Base-by-base conservation (phyloP, 2,797 vertebrate genomes). In the Parambassis ranga region DNA sequence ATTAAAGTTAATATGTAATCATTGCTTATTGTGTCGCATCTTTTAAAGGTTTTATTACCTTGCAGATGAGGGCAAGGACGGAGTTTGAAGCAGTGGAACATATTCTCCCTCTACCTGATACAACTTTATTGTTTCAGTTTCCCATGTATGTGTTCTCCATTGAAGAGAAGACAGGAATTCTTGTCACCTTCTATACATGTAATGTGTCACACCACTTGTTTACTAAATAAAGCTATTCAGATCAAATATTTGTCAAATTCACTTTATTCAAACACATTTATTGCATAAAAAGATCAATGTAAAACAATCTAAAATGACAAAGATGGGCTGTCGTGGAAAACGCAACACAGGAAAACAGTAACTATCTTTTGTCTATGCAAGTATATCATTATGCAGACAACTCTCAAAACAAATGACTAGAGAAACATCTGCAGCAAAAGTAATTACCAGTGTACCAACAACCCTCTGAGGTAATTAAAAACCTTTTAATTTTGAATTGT, bases 191-290 rank as follows among this genome's bases (percentile, higher is more conserved):
- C 13, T 46, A 23, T 36, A 18, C 2, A 13, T 42, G 10, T 5
- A 26, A 2, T 43, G 6, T 23, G 2, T 7, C 10, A 38, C 10
- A 5, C 5, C 27, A 28, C 3, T 10, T n/a, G n/a, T n/a, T n/a
- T n/a, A n/a, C n/a, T n/a, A n/a, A n/a, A n/a, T n/a, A n/a, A n/a
- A n/a, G n/a, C n/a, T n/a, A n/a, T n/a, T n/a, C n/a, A n/a, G n/a
- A n/a, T n/a, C n/a, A n/a, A n/a, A n/a, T n/a, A n/a, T n/a, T n/a
- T 18, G 31, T 10, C 1, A 1, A 2, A 1, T 19, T 37, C 24
- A 28, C 6, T 58, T 28, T 6, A 30, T 0, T 4, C 3, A 44
- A 50, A 68, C 57, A 50, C 10, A 7, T 77, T 78, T 78, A 76
- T 76, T 81, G 14, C 26, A 62, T 6, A 10, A 33, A 3, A 52